Conservation (phyloP, 1,140 invertebrate genomes). For the Zaprionus inermis region DNA sequence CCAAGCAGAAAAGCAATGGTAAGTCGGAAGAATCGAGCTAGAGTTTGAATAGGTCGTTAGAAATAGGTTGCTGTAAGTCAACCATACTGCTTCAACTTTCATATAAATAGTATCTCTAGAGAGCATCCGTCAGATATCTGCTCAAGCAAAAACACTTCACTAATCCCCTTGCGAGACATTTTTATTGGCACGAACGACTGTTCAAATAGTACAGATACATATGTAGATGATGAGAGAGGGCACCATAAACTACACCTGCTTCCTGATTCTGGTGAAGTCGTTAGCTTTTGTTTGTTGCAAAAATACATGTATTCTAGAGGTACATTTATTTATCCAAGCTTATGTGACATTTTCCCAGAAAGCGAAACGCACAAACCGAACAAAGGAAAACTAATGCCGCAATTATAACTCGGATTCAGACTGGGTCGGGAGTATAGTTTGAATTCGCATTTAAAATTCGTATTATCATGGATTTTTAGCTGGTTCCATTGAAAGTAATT, state of each 20-base stretch:
- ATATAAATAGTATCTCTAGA: not conserved
- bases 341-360: constrained; percentile 24
- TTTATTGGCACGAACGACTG: not conserved
- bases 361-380: not conserved
- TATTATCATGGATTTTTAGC: constrained; percentile 6
- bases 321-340: constrained; percentile 1
- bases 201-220: not conserved
- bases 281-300: constrained; percentile 1
- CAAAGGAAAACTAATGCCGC: constrained; percentile 31
- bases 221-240: not conserved
- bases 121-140: not conserved
- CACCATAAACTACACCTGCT: not conserved
- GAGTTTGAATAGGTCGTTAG: not conserved
- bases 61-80: too few species aligned
- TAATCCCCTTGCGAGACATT: not conserved
- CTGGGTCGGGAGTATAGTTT: not conserved
- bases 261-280: not conserved
- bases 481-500: constrained; percentile 29
- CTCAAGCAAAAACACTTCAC: not conserved
- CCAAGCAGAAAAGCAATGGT: constrained; percentile 84
- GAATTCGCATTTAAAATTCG: not conserved
- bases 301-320: not conserved
- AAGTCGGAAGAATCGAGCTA: constrained; percentile 1
- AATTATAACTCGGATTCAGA: constrained; percentile 34
- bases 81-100: too few species aligned